Base-by-base conservation (phyloP, 2,113 vertebrate genomes). In the Forbesichthys papilliferus region DNA sequence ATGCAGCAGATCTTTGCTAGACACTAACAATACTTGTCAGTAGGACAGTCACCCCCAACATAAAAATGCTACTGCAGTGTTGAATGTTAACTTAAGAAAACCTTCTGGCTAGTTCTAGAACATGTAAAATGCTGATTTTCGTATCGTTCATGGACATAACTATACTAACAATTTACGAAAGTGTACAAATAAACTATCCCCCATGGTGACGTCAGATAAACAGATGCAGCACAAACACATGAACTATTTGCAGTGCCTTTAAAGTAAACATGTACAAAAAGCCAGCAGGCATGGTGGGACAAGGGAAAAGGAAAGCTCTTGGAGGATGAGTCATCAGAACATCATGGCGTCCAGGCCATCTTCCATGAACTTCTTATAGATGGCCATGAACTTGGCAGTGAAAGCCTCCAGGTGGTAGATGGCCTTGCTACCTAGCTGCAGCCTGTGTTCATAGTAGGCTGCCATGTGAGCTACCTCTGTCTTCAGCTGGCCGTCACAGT, bases 281-380 rank as follows among this genome's bases (percentile, higher is more conserved):
- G 5, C 7, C 36, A 42, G 36, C 36, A 42, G 36, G 36, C 36
- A 42, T 1, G 36, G 7, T 42, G 4, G 36, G 36, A 8, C 36
- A 42, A 42, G 36, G 36, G 36, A 42, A 42, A 42, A 42, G 27
- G 4, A 42, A 5, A 42, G 36, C 7, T 42, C 36, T 42, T 42
- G 8, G 12, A 53, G n/a, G 14, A 14, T 10, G 1, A 5, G 4
- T 52, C 14, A 5, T 84, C 75, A 99, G 75, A 98, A 98, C 89
- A 96, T 92, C 92, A 99, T 95, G 66, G 93, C 96, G 77, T 99
- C 96, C 48, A 99, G 90, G 3, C 97, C 98, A 7, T 99, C 97
- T 75, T 99, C 98, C 98, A 99, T 98, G 75, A 99, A 99, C 84
- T 96, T 97, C 92, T 99, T 99, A 87, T 98, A 99, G 73, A 98